These are phyloP conservation scores for Theretra japonica DNA, from an alignment of 2,888 invertebrate genomes.

Conservation along the genomic window DNA sequence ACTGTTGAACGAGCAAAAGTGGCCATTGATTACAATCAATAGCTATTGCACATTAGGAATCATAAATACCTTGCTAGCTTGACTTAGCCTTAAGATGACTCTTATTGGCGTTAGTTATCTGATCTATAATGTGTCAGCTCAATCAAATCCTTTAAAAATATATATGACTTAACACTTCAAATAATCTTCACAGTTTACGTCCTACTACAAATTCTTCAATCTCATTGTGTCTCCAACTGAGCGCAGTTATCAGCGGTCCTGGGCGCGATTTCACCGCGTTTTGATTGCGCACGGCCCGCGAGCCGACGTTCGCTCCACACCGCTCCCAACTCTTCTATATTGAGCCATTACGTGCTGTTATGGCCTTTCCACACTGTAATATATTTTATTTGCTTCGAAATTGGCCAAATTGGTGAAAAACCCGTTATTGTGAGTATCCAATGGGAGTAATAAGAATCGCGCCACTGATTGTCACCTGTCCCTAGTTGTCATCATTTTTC, in stretches of 20 bases:
- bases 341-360: conserved; percentile 26
- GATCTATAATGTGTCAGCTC: too few species aligned
- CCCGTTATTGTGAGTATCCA: not conserved
- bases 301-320: conserved; percentile 38
- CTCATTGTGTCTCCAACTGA: conserved; percentile 44
- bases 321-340: conserved; percentile 18
- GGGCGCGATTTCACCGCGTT: conserved; percentile 66
- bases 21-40: too few species aligned
- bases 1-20: too few species aligned
- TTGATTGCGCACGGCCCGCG: conserved; percentile 65
- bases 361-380: conserved; percentile 19
- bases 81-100: too few species aligned
- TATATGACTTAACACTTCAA: too few species aligned
- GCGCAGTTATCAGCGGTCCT: conserved; percentile 55
- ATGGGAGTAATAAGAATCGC: not conserved
- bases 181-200: too few species aligned
- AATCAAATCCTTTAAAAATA: too few species aligned
- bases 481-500: not conserved
- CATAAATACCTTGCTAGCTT: too few species aligned
- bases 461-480: not conserved
- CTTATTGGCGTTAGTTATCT: too few species aligned
- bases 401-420: conserved; percentile 11
- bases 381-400: conserved; percentile 14
- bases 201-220: too few species aligned
- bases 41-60: too few species aligned